These are phyloP conservation scores for Oophaga pumilio DNA, from an alignment of 2,113 vertebrate species.

Conservation along the genomic window DNA sequence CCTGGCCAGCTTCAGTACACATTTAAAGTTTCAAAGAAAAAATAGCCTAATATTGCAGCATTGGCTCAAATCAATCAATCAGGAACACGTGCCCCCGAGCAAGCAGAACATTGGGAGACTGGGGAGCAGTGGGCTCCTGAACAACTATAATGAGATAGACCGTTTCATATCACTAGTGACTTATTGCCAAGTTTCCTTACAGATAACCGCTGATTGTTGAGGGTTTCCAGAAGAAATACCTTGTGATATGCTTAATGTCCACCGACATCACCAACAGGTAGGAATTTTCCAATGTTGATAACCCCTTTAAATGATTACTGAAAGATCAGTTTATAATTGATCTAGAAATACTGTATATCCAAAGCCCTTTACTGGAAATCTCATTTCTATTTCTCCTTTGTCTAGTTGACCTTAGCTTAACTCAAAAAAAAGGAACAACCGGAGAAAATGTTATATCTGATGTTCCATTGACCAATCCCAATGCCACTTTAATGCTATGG, in stretches of 20 bases:
- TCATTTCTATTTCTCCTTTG: background rate
- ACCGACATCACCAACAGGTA: background rate
- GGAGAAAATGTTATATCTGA: background rate
- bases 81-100: too few species aligned
- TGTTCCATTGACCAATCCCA: slow-evolving; percentile 28
- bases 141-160: too few species aligned
- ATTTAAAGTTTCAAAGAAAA: too few species aligned
- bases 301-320: background rate
- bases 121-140: too few species aligned
- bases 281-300: background rate
- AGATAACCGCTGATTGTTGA: background rate
- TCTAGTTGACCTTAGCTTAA: background rate
- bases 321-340: background rate
- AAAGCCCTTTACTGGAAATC: background rate
- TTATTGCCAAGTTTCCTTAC: background rate
- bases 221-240: background rate
- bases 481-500: background rate
- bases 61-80: too few species aligned
- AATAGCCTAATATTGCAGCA: too few species aligned
- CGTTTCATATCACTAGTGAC: background rate
- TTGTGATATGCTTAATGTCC: background rate
- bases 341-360: background rate
- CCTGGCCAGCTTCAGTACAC: too few species aligned
- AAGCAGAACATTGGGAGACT: too few species aligned
- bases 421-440: background rate